These are phyloP conservation scores for Merodon equestris DNA, from an alignment of 2,888 invertebrate genomes.

Conservation along the genomic window DNA sequence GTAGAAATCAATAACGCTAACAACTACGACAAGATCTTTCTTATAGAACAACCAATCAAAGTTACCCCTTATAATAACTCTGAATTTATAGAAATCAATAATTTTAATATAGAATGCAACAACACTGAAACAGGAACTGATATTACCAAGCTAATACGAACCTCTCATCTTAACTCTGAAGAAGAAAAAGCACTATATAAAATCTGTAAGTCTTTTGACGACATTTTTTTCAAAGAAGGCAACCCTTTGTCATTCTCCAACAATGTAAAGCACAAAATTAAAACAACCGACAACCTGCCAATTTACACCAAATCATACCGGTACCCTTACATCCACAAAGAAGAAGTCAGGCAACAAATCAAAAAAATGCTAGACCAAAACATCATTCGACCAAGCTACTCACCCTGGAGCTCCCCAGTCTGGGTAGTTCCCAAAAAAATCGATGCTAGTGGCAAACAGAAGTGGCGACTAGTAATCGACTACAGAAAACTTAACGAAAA, in stretches of 20 bases:
- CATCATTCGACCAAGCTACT: too few species aligned
- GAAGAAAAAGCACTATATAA: slow-evolving; percentile 1
- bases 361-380: too few species aligned
- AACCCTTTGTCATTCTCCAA: background rate
- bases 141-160: background rate
- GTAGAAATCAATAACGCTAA: background rate
- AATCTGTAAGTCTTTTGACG: slow-evolving; percentile 1
- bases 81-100: background rate
- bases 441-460: slow-evolving; percentile 18
- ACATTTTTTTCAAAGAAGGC: slow-evolving; percentile 4
- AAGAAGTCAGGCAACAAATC: too few species aligned
- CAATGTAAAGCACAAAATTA: background rate
- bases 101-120: background rate
- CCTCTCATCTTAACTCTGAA: slow-evolving; percentile 8
- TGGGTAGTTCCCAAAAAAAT: background rate
- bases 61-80: background rate
- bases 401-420: too few species aligned
- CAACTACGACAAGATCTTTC: background rate
- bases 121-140: background rate
- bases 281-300: background rate
- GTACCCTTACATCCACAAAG: too few species aligned
- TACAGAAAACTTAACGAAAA: slow-evolving; percentile 11
- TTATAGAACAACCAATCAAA: background rate
- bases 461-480: slow-evolving; percentile 22
- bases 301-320: too few species aligned